phyloP scores from a whole-genome alignment of 2,113 vertebrate genomes.

The Tetrax tetrax region DNA sequence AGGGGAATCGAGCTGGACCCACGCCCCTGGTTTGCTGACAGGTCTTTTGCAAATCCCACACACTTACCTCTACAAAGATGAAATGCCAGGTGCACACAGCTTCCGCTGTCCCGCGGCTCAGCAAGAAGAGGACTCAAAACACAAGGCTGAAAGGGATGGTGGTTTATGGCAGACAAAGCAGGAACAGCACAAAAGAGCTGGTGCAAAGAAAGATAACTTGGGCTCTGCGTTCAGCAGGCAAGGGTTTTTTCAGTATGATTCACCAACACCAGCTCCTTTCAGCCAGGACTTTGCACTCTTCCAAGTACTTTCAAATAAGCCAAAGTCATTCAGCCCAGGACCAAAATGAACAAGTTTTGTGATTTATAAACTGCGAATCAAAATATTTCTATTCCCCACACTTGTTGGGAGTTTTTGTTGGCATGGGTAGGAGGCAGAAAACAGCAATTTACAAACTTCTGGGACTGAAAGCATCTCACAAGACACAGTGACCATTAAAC shows the following conservation, averaged over 20 bases:
- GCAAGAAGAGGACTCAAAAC: not conserved
- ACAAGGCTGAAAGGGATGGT: not conserved
- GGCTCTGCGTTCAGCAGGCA: not conserved
- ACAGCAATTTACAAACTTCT: not conserved
- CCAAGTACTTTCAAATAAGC: not conserved
- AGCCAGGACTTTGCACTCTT: not conserved
- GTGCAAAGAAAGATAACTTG: not conserved
- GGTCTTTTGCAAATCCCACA: not conserved
- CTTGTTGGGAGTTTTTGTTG: not conserved
- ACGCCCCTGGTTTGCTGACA: not conserved
- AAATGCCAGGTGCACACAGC: not conserved
- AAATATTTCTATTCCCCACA: constrained; percentile 9
- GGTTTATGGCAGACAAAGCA: not conserved
- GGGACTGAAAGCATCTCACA: constrained; percentile 46
- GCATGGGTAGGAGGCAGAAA: not conserved
- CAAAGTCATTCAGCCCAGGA: not conserved
- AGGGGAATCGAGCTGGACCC: not conserved
- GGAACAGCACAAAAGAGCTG: not conserved
- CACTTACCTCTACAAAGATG: not conserved
- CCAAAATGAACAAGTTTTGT: not conserved
- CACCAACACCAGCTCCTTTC: not conserved
- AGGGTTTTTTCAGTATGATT: not conserved
- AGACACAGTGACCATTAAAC: constrained; percentile 36
- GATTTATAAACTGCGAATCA: constrained; percentile 39
- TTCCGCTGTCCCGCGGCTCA: not conserved